These are phyloP conservation scores for Papilio aristodemus DNA, from an alignment of 1,140 invertebrate species.

Conservation along the genomic window DNA sequence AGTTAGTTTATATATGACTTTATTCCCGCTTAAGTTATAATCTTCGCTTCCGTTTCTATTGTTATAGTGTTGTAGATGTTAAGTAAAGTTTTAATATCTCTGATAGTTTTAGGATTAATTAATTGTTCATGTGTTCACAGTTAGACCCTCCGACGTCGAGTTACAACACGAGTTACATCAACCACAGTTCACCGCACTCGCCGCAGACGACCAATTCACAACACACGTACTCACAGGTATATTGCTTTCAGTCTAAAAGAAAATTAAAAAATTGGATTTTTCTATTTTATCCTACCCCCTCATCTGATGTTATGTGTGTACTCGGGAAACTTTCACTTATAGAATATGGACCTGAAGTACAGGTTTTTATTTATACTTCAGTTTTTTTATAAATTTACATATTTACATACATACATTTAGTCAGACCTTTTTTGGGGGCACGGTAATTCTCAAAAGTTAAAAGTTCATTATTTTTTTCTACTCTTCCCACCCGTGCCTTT, in stretches of 20 bases:
- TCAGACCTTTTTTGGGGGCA: no score
- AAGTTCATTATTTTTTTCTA: no score
- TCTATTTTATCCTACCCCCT: background rate
- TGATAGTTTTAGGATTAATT: slow-evolving; percentile 35
- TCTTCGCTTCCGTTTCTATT: slow-evolving; percentile 2
- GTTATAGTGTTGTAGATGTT: slow-evolving; percentile 30
- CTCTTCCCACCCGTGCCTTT: no score
- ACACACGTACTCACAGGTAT: slow-evolving; percentile 70
- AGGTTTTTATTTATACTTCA: no score
- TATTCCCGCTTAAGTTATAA: slow-evolving; percentile 3
- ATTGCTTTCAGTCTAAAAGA: slow-evolving; percentile 4
- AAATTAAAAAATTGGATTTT: background rate
- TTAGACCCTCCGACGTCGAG: slow-evolving; percentile 67
- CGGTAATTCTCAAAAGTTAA: no score
- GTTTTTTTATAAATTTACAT: no score
- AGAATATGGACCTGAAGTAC: no score
- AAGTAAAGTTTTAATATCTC: slow-evolving; percentile 37
- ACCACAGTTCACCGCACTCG: slow-evolving; percentile 72
- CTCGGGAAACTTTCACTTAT: no score
- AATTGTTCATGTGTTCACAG: slow-evolving; percentile 44
- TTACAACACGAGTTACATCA: slow-evolving; percentile 71
- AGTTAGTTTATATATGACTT: slow-evolving; percentile 7
- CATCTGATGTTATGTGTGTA: no score
- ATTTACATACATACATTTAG: no score
- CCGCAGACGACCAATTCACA: slow-evolving; percentile 69